Evolutionary conservation across 2,797 vertebrate species (phyloP), one percentile per base, ranked within the genome.

Genomic region (Enteromius fasciolatus): DNA sequence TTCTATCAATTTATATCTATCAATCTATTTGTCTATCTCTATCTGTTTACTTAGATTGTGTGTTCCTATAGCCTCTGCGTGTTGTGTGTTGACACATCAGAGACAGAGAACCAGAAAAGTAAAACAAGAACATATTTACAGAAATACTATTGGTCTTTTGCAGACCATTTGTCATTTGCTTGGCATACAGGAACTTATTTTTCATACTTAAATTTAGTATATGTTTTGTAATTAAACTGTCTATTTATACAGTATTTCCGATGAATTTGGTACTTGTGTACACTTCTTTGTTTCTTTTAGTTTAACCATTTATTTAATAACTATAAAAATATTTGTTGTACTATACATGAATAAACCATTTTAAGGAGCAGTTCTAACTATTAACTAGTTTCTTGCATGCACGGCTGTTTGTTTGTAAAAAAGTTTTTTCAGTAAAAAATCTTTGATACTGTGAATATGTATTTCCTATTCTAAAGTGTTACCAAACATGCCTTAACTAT

Each of bases 1-100:
- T 85, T 87, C 90, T 81, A 88, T 82, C 73, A 85, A 87, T 81
- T 72, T 77, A 36, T 90, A 89, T 69, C 9, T 33, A 68, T 66
- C 41, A 82, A 89, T 93, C 63, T 50, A 41, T 74, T 57, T 83
- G 44, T 72, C 76, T 89, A 57, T 72, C 52, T 80, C 52, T 50
- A 10, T 64, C 92, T 95, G 95, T 96, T 81, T 57, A 75, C 14
- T 70, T 31, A 72, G 48, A 61, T 54, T 76, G 20, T 59, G 76
- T 81, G 76, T 83, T 63, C 12, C 44, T 44, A 44, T 44, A 18
- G 63, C 54, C 28, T 36, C 57, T 12, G 66, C 17, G 23, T 44
- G 28, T 48, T 77, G 23, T 25, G 8, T 52, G 46, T 67, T 69
- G 46, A 50, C 61, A 67, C 28, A 36, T 23, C 61, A 52, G 20